Evolutionary conservation across 2,113 vertebrate species (phyloP).

Genomic region (Cepphus grylle): DNA sequence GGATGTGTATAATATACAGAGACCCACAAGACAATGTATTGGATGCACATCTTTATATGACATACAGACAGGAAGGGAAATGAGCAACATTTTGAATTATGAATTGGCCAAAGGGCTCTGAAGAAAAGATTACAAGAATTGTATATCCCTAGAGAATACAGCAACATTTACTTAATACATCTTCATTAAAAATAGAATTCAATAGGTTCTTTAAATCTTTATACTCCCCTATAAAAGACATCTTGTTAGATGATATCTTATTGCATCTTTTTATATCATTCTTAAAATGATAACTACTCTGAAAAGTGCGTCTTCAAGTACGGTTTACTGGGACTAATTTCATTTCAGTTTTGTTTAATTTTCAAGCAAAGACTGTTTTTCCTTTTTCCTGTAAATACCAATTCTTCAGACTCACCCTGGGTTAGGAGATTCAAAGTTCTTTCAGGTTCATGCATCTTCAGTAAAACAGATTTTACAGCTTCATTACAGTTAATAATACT

Average conservation of each 20-base stretch:
- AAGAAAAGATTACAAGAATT: slow-evolving; percentile 26
- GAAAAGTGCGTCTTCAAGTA: neutral
- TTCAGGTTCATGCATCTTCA: neutral
- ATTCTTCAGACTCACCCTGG: neutral
- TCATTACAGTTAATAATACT: neutral
- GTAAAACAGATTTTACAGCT: neutral
- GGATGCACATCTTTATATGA: slow-evolving; percentile 37
- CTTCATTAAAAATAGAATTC: slow-evolving; percentile 8
- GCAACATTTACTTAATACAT: neutral
- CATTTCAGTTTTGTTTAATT: neutral
- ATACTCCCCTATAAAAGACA: neutral
- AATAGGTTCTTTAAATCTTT: neutral
- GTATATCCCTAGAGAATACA: neutral
- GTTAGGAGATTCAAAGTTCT: neutral
- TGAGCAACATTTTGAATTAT: slow-evolving; percentile 28
- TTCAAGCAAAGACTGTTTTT: neutral
- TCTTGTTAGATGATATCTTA: neutral
- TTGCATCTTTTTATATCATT: neutral
- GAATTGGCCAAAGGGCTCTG: slow-evolving; percentile 6
- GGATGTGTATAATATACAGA: slow-evolving; percentile 30
- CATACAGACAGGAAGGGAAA: slow-evolving; percentile 40
- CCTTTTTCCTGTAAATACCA: neutral
- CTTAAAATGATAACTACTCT: neutral
- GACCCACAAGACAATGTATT: slow-evolving; percentile 11
- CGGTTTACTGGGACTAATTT: neutral